These are phyloP conservation scores for Hippocampus mohnikei DNA, from an alignment of 2,113 vertebrate genomes.

Conservation along the genomic window DNA sequence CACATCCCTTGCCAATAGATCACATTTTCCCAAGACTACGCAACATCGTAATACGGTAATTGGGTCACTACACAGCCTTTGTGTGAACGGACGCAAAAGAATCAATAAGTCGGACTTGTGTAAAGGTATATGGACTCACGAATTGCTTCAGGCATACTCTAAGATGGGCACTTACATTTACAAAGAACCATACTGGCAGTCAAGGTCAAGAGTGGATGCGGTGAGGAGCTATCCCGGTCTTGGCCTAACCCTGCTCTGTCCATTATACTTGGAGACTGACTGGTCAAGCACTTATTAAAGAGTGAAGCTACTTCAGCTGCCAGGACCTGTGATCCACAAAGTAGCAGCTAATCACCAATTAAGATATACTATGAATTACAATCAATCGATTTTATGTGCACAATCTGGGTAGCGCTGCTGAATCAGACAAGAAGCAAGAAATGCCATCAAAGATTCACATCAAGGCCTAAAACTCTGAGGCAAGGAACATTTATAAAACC, in stretches of 20 bases:
- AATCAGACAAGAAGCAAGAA: slow-evolving; percentile 14
- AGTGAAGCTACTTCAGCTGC: slow-evolving; percentile 58
- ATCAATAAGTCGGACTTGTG: slow-evolving; percentile 65
- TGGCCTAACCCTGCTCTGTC: slow-evolving; percentile 50
- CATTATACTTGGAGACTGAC: slow-evolving; percentile 53
- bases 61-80: slow-evolving; percentile 58
- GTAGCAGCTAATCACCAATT: slow-evolving; percentile 71
- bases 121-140: slow-evolving; percentile 65
- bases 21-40: slow-evolving; percentile 59
- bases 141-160: slow-evolving; percentile 64
- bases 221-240: slow-evolving; percentile 47
- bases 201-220: slow-evolving; percentile 64
- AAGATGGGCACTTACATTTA: slow-evolving; percentile 67
- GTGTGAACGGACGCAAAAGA: slow-evolving; percentile 57
- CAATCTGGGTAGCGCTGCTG: slow-evolving; percentile 31
- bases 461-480: neutral
- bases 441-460: slow-evolving; percentile 10
- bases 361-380: slow-evolving; percentile 69
- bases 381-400: slow-evolving; percentile 65
- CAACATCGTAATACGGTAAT: slow-evolving; percentile 61
- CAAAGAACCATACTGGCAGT: slow-evolving; percentile 66
- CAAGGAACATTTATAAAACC: neutral
- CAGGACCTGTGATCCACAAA: slow-evolving; percentile 68
- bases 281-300: slow-evolving; percentile 68
- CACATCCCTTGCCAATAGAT: slow-evolving; percentile 44